Conservation (phyloP, 2,888 invertebrate species). For the Deilephila porcellus region DNA sequence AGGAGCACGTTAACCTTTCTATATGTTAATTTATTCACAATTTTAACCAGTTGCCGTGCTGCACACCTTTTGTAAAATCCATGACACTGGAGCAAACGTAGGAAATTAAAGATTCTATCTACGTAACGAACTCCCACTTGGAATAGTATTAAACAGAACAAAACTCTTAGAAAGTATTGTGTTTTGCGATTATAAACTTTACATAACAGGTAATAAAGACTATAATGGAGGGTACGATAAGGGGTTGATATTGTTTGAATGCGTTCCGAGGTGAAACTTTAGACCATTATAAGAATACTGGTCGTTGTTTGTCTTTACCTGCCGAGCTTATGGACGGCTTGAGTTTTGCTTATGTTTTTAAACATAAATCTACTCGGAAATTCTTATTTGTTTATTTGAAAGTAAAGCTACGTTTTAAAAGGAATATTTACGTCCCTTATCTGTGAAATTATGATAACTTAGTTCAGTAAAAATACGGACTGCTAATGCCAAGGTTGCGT, state of each 20-base stretch:
- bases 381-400: not conserved
- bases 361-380: slow-evolving; percentile 5
- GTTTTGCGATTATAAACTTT: not conserved
- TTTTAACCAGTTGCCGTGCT: slow-evolving; percentile 52
- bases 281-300: slow-evolving; percentile 27
- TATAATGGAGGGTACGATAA: not conserved
- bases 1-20: slow-evolving; percentile 18
- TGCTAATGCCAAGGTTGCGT: no score
- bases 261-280: slow-evolving; percentile 36
- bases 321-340: slow-evolving; percentile 19
- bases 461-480: no score
- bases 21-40: slow-evolving; percentile 54
- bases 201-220: not conserved
- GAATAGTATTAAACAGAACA: slow-evolving; percentile 60
- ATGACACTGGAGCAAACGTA: slow-evolving; percentile 57
- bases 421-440: not conserved
- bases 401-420: not conserved
- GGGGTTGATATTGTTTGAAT: slow-evolving; percentile 35
- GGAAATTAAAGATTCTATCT: slow-evolving; percentile 82
- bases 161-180: slow-evolving; percentile 38
- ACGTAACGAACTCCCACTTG: slow-evolving; percentile 66
- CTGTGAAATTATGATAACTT: no score
- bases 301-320: slow-evolving; percentile 25
- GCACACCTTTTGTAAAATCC: slow-evolving; percentile 55
- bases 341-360: slow-evolving; percentile 19